phyloP scores from a whole-genome alignment of 2,888 invertebrate genomes.

The Odontocerum albicorne region DNA sequence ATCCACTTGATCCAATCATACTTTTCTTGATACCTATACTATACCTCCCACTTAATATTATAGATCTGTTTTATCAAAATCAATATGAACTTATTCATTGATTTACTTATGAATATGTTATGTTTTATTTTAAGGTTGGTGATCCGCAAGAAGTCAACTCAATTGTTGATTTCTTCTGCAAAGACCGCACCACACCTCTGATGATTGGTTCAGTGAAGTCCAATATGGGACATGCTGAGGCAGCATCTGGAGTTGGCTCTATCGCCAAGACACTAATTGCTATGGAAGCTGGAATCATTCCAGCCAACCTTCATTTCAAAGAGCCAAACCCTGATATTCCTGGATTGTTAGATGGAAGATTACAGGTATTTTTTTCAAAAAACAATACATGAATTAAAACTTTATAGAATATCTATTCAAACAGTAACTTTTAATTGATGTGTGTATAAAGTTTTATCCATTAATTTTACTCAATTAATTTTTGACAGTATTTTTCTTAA shows the following conservation, averaged over 20 bases:
- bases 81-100: no score
- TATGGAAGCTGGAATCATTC: conserved; percentile 89
- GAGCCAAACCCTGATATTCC: conserved; percentile 89
- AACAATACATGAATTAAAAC: no score
- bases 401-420: no score
- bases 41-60: no score
- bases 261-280: conserved; percentile 90
- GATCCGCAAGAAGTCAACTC: conserved; percentile 98
- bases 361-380: no score
- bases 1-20: no score
- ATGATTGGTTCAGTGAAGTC: conserved; percentile 96
- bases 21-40: no score
- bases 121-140: conserved; percentile 64
- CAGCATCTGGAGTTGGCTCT: conserved; percentile 88
- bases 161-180: conserved; percentile 89
- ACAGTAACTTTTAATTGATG: no score
- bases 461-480: no score
- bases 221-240: conserved; percentile 98
- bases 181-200: conserved; percentile 75
- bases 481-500: no score
- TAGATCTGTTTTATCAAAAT: no score
- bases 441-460: no score
- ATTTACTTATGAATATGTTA: not conserved
- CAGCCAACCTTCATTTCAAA: conserved; percentile 87
- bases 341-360: conserved; percentile 83